Evolutionary conservation across 1,140 invertebrate genomes (phyloP), one percentile per base, ranked within the genome.

Genomic region (Bombus waltoni): DNA sequence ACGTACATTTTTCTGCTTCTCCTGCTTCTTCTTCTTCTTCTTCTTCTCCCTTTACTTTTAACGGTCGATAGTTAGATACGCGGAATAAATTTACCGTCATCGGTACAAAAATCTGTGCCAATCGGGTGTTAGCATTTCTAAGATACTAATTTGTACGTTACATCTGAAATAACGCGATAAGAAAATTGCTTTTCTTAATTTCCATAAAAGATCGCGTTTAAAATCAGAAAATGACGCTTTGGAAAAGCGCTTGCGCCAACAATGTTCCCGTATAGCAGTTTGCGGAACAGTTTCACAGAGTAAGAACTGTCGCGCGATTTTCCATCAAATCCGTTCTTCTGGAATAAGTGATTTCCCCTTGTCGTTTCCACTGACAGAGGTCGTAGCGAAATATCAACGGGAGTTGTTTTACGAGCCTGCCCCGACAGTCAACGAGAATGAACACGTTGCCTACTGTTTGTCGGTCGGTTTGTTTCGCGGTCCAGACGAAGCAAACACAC

Each of bases 401-500:
- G 84, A 81, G 84, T 89, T 85, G 88, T 89, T 89, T 81, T 84
- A 83, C 88, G 76, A 89, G 88, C 53, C 65, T 77, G 10, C 0
- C 44, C 70, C 42, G 57, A 65, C 76, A 86, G 88, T 76, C n/a
- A 59, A 70, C 89, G 85, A 57, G 79, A 90, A 90, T 75, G 85
- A 89, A 86, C 86, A 86, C 79, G 86, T 85, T 90, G 86, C 79
- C 88, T 88, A 85, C 90, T 91, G 91, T 92, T 93, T 92, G 91
- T 88, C 89, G 87, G 91, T 88, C 90, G 87, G 91, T 81, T 87
- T 82, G 89, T 83, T 87, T 89, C 88, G 88, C 82, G 86, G 89
- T 91, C 86, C 90, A 93, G 91, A 93, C 93, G 91, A 88, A 77
- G 78, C 89, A 94, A 94, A 94, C 88, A 93, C 87, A 85, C 75